phyloP scores from a whole-genome alignment of 2,888 invertebrate species.

The Pheosia tremula region DNA sequence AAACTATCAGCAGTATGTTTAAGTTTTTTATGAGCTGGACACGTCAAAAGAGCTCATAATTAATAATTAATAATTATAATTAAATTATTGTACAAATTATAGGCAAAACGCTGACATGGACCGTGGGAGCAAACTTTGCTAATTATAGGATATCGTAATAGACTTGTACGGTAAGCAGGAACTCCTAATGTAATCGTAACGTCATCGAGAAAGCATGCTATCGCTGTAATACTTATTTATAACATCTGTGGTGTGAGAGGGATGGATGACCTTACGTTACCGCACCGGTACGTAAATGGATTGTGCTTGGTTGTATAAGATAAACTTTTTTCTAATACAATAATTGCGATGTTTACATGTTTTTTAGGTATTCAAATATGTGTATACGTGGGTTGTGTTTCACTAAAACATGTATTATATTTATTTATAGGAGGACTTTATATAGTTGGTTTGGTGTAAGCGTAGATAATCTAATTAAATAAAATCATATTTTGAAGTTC shows the following conservation, averaged over 20 bases:
- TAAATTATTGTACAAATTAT: slow-evolving; percentile 2
- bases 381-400: background rate
- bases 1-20: too few relatives aligned
- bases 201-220: too few relatives aligned
- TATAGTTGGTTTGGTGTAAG: too few relatives aligned
- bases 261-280: too few relatives aligned
- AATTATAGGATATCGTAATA: slow-evolving; percentile 38
- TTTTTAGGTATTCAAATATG: slow-evolving; percentile 4
- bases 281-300: too few relatives aligned
- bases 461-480: too few relatives aligned
- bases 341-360: background rate
- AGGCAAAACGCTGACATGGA: slow-evolving; percentile 8
- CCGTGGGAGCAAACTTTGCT: slow-evolving; percentile 33
- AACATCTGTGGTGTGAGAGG: too few relatives aligned
- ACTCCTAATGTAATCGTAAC: too few relatives aligned
- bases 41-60: background rate
- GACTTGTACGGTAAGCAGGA: slow-evolving; percentile 5
- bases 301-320: too few relatives aligned
- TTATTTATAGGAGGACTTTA: background rate
- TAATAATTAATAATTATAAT: background rate
- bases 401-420: background rate
- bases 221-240: too few relatives aligned
- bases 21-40: too few relatives aligned
- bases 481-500: too few relatives aligned
- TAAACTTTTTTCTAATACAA: background rate